Percentiles rank a stretch among this genome's conserved stretches.
phyloP scores from a whole-genome alignment of 2,797 vertebrate species.

The Typhlichthys subterraneus region DNA sequence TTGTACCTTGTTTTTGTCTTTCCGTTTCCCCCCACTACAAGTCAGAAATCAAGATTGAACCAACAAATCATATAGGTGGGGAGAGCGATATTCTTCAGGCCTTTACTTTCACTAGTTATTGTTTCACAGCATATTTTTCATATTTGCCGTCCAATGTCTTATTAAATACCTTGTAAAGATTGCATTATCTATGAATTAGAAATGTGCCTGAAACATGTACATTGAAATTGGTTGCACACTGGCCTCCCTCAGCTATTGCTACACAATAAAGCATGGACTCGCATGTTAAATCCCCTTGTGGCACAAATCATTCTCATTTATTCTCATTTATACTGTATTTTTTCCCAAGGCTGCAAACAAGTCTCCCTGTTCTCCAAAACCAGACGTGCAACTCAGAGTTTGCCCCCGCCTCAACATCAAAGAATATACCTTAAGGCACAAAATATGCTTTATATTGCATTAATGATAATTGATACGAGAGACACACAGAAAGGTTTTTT shows the following conservation, averaged over 20 bases:
- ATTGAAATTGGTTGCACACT: slow-evolving; percentile 1
- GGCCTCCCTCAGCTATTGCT: no score
- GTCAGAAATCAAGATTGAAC: slow-evolving; percentile 22
- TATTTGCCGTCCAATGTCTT: neutral
- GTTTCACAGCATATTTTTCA: slow-evolving; percentile 8
- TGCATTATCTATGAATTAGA: slow-evolving; percentile 1
- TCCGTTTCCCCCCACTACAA: slow-evolving; percentile 35
- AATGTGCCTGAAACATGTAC: slow-evolving; percentile 7
- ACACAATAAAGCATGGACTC: no score
- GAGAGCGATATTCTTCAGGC: slow-evolving; percentile 1
- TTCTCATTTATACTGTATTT: slow-evolving; percentile 5
- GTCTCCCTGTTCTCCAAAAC: slow-evolving; percentile 6
- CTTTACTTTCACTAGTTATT: slow-evolving; percentile 3
- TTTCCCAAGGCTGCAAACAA: slow-evolving; percentile 6
- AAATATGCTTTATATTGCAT: neutral
- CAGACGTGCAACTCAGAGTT: neutral
- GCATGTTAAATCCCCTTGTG: neutral
- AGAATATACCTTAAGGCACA: neutral
- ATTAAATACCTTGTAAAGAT: neutral
- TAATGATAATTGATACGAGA: neutral
- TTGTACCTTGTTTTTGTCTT: slow-evolving; percentile 43
- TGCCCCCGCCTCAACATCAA: neutral
- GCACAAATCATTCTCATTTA: slow-evolving; percentile 15
- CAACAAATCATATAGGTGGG: slow-evolving; percentile 5
- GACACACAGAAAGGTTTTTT: neutral